Percentiles rank a stretch among this genome's conserved stretches.
phyloP scores from a whole-genome alignment of 2,888 invertebrate genomes.

The Dicranocentrus wangi region DNA sequence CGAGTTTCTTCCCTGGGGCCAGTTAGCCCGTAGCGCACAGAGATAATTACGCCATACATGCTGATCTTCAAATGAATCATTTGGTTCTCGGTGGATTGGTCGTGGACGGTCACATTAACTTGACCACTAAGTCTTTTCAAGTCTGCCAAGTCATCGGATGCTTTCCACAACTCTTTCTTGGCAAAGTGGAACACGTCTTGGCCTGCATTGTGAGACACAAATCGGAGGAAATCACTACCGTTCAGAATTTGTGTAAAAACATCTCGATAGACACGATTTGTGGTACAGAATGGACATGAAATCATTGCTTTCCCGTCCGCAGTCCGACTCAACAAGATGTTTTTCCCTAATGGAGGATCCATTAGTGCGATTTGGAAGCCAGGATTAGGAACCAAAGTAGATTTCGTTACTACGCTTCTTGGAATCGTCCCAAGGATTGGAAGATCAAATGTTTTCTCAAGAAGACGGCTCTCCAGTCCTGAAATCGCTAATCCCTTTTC shows the following conservation, averaged over 20 bases:
- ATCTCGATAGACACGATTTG: conserved; percentile 91
- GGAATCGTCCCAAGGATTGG: conserved; percentile 79
- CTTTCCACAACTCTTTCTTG: conserved; percentile 92
- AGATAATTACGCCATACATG: conserved; percentile 90
- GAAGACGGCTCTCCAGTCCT: conserved; percentile 87
- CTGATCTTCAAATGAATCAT: conserved; percentile 86
- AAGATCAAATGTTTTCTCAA: conserved; percentile 82
- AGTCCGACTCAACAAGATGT: conserved; percentile 87
- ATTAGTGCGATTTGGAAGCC: conserved; percentile 81
- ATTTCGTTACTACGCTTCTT: conserved; percentile 84
- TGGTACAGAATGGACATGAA: conserved; percentile 85
- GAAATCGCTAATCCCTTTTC: conserved; percentile 79
- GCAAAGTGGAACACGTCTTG: conserved; percentile 95
- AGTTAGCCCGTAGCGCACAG: conserved; percentile 94
- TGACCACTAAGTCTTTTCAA: conserved; percentile 91
- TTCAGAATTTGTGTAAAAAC: conserved; percentile 95
- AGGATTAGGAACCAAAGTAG: conserved; percentile 77
- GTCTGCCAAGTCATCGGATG: conserved; percentile 90
- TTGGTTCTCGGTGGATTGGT: conserved; percentile 75
- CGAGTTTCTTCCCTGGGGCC: conserved; percentile 91
- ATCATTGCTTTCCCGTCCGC: conserved; percentile 82
- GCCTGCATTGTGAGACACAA: conserved; percentile 89
- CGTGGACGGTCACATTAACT: conserved; percentile 93
- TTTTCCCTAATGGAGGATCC: conserved; percentile 89
- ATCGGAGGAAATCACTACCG: conserved; percentile 88